Conservation (phyloP, 2,113 vertebrate species). For the Corythornis cristatus region DNA sequence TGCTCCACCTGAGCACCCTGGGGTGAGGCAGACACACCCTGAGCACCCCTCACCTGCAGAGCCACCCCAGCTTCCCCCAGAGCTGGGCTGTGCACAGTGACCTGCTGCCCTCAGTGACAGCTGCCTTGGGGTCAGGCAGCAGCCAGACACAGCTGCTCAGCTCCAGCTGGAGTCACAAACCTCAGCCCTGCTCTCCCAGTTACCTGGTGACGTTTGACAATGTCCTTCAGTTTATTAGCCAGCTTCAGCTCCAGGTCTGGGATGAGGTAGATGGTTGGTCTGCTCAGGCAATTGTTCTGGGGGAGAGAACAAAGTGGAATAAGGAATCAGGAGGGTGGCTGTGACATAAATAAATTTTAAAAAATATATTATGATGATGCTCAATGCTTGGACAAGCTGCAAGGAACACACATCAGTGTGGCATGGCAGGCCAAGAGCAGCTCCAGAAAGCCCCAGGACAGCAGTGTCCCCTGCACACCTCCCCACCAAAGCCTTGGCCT, state of each 20-base stretch:
- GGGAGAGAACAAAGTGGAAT: neutral
- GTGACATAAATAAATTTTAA: neutral
- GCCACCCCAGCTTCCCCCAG: neutral
- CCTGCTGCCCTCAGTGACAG: too few relatives aligned
- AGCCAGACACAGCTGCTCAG: too few relatives aligned
- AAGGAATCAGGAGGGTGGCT: neutral
- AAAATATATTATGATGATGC: too few relatives aligned
- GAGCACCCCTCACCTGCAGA: neutral
- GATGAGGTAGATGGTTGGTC: constrained; percentile 92
- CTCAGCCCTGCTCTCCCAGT: too few relatives aligned
- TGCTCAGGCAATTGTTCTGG: constrained; percentile 94
- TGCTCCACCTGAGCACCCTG: neutral
- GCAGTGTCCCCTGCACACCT: neutral
- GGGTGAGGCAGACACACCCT: neutral
- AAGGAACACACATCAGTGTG: accelerated
- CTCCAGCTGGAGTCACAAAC: too few relatives aligned
- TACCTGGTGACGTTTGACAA: constrained; percentile 98
- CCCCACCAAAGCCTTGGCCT: neutral
- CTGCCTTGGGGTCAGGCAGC: neutral
- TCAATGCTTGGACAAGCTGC: neutral
- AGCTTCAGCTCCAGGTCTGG: constrained; percentile 93
- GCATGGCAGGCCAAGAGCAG: accelerated
- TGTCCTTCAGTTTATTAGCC: constrained; percentile 93
- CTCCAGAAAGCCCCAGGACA: neutral
- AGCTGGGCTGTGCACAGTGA: neutral